Evolutionary conservation across 2,797 vertebrate species (phyloP).

Genomic region (Sciurus carolinensis): DNA sequence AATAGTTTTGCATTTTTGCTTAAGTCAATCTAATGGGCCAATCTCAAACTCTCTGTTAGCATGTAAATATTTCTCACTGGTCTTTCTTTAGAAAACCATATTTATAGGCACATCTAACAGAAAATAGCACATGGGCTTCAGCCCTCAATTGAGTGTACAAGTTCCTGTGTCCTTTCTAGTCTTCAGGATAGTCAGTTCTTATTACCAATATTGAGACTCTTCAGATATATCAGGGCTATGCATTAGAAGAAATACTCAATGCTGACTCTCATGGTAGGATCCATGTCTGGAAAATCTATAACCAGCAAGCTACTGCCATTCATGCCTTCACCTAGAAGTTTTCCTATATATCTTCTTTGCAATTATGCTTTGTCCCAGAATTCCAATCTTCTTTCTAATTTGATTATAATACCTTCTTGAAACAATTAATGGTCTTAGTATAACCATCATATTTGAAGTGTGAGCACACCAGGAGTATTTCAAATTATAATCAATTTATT

Average conservation of each 20-base stretch:
- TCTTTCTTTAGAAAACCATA: background rate
- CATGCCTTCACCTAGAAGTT: background rate
- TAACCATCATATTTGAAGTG: too few species aligned
- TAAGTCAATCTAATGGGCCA: background rate
- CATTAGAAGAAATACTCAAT: background rate
- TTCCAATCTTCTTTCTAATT: background rate
- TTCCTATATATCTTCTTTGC: background rate
- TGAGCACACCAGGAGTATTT: too few species aligned
- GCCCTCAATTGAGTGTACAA: too few species aligned
- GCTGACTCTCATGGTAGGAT: background rate
- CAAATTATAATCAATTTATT: too few species aligned
- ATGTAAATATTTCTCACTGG: background rate
- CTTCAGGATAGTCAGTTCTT: background rate
- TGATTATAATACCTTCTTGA: background rate
- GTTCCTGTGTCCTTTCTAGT: background rate
- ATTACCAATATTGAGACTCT: background rate
- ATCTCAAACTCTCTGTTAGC: background rate
- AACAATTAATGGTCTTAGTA: too few species aligned
- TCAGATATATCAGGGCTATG: background rate
- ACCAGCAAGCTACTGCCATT: background rate
- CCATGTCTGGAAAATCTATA: background rate
- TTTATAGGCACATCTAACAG: background rate
- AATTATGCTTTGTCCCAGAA: background rate
- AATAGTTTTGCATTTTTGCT: background rate
- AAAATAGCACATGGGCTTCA: background rate